phyloP scores from a whole-genome alignment of 2,113 vertebrate genomes.

The Sylvietta virens region DNA sequence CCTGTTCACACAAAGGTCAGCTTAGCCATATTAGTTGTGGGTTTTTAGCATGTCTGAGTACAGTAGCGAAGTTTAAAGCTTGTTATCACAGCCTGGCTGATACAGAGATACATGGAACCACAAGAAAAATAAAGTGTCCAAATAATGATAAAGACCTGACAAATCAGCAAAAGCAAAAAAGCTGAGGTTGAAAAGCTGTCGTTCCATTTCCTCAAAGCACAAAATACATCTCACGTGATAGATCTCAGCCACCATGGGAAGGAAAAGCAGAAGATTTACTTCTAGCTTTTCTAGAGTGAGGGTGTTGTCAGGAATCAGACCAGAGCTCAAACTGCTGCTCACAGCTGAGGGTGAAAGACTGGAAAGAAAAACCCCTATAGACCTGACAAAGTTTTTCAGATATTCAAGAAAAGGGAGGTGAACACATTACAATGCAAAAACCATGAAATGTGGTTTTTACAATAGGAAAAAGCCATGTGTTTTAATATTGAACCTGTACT shows the following conservation, averaged over 20 bases:
- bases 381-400: background rate
- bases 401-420: background rate
- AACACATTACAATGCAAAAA: background rate
- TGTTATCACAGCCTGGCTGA: conserved; percentile 41
- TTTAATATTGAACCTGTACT: background rate
- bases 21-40: conserved; percentile 47
- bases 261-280: background rate
- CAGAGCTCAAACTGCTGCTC: background rate
- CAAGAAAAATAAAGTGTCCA: conserved; percentile 48
- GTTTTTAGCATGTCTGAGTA: conserved; percentile 33
- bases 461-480: background rate
- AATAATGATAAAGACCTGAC: background rate
- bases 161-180: conserved; percentile 1
- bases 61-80: conserved; percentile 9
- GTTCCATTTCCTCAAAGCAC: background rate
- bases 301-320: background rate
- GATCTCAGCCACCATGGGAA: background rate
- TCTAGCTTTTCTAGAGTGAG: background rate
- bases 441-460: background rate
- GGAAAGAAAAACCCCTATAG: background rate
- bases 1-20: conserved; percentile 59
- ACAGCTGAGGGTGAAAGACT: background rate
- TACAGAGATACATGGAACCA: conserved; percentile 27
- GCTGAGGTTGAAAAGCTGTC: conserved; percentile 7
- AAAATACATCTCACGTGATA: background rate